Conservation (phyloP, 2,888 invertebrate genomes). For the Patella ulyssiponensis region DNA sequence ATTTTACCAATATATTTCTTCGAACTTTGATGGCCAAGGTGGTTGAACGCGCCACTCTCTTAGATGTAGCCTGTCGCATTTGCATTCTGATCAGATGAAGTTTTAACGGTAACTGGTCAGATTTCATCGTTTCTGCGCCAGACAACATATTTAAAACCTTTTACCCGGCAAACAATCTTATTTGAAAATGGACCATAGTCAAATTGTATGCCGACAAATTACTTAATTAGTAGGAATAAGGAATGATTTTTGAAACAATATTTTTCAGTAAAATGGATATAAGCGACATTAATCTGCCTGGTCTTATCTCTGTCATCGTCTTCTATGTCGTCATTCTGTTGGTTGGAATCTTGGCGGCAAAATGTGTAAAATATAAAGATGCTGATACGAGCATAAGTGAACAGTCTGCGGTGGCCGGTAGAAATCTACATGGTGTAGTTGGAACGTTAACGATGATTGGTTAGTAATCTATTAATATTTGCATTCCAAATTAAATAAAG, state of each 20-base stretch:
- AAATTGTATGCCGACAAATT: too few species aligned
- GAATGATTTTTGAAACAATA: neutral
- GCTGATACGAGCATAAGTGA: slow-evolving; percentile 31
- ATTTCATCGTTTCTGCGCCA: too few species aligned
- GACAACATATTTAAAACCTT: too few species aligned
- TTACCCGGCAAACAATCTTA: too few species aligned
- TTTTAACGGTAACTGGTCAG: too few species aligned
- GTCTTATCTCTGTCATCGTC: slow-evolving; percentile 44
- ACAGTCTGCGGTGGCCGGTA: slow-evolving; percentile 44
- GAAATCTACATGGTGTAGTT: slow-evolving; percentile 43
- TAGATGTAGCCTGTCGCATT: too few species aligned
- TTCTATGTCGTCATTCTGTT: slow-evolving; percentile 53
- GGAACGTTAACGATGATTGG: slow-evolving; percentile 57
- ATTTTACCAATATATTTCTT: too few species aligned
- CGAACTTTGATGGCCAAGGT: too few species aligned
- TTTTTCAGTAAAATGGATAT: neutral
- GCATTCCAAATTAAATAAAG: neutral
- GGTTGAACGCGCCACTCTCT: too few species aligned
- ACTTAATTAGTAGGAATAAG: too few species aligned
- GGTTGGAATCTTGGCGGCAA: slow-evolving; percentile 47
- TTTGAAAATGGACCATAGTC: too few species aligned
- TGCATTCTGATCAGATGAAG: too few species aligned
- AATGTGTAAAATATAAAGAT: slow-evolving; percentile 28
- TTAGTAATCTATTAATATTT: slow-evolving; percentile 19
- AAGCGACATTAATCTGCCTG: slow-evolving; percentile 37